Conservation (phyloP, 2,888 invertebrate species). For the Caenorhabditis auriculariae region DNA sequence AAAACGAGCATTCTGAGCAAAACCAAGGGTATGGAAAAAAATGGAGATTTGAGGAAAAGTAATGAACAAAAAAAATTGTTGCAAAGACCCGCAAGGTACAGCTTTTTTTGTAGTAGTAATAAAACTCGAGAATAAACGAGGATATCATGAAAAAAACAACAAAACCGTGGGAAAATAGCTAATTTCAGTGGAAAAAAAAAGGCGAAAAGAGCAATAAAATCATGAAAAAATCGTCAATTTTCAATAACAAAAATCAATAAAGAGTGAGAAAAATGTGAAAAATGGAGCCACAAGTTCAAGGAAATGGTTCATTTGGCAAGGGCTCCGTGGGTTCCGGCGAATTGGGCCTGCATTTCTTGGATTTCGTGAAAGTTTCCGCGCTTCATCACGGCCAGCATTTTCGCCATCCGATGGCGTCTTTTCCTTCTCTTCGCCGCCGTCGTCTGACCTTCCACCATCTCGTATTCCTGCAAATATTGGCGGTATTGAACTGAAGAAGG, state of each 20-base stretch:
- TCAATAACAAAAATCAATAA: not conserved
- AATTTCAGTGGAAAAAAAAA: not conserved
- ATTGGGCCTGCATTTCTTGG: conserved; percentile 50
- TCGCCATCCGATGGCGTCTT: conserved; percentile 43
- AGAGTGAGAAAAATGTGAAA: not conserved
- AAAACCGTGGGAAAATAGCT: no score
- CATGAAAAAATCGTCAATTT: not conserved
- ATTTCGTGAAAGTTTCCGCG: conserved; percentile 60
- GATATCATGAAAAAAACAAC: not conserved
- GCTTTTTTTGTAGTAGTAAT: no score
- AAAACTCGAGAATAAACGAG: not conserved
- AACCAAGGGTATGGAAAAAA: no score
- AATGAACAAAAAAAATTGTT: no score
- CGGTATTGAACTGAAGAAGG: not conserved
- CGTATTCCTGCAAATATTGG: conserved; percentile 20
- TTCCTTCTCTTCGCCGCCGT: conserved; percentile 43
- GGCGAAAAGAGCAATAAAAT: not conserved
- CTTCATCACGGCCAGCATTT: conserved; percentile 52
- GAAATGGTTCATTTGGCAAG: no score
- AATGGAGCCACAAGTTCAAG: not conserved
- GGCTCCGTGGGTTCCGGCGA: conserved; percentile 17
- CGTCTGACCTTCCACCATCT: conserved; percentile 29
- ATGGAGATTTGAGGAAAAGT: no score
- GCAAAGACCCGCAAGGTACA: no score
- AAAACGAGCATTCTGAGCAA: no score